Conservation (phyloP, 2,113 vertebrate genomes). For the Polypterus bichir region DNA sequence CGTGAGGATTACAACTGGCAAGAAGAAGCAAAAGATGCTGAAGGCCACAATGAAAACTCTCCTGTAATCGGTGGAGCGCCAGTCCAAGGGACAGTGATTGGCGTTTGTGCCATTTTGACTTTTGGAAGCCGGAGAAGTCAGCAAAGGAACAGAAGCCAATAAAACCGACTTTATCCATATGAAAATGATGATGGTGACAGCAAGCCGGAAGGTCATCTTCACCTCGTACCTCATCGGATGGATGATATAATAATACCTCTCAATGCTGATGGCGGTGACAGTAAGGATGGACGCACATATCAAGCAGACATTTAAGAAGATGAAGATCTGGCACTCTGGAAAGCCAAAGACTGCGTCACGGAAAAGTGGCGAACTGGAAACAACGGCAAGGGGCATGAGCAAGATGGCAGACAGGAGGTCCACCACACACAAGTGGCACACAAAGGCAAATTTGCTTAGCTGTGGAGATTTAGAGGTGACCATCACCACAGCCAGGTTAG, state of each 20-base stretch:
- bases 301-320: constrained; percentile 72
- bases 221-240: constrained; percentile 80
- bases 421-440: constrained; percentile 76
- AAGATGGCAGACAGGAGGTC: constrained; percentile 76
- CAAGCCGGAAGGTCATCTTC: constrained; percentile 68
- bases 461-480: constrained; percentile 72
- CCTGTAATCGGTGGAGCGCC: constrained; percentile 61
- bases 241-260: constrained; percentile 81
- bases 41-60: constrained; percentile 60
- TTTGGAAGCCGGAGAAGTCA: constrained; percentile 48
- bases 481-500: constrained; percentile 65
- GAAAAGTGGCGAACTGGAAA: constrained; percentile 68
- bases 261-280: constrained; percentile 75
- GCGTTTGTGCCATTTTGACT: constrained; percentile 47
- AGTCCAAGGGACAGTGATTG: constrained; percentile 55
- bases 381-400: constrained; percentile 77
- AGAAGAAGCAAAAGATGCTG: constrained; percentile 58
- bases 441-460: constrained; percentile 73
- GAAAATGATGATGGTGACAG: constrained; percentile 49
- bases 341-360: constrained; percentile 58
- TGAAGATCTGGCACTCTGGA: constrained; percentile 59
- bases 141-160: constrained; percentile 53
- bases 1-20: constrained; percentile 72
- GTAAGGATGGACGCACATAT: constrained; percentile 79
- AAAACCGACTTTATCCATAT: constrained; percentile 64